phyloP scores from a whole-genome alignment of 2,797 vertebrate species.

The Esox lucius region DNA sequence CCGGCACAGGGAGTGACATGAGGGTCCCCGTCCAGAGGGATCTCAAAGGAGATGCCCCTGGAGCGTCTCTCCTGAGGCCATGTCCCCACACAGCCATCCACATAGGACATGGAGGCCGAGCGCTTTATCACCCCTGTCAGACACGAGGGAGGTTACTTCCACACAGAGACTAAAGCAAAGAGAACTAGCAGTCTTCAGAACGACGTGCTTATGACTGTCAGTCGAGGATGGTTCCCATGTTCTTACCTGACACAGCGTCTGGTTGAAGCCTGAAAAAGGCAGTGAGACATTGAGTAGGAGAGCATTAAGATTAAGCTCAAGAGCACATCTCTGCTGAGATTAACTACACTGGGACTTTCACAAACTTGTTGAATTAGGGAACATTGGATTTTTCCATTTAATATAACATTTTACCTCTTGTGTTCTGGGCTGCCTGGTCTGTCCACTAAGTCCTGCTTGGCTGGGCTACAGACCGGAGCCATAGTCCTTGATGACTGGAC shows the following conservation, averaged over 20 bases:
- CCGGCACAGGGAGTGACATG: constrained; percentile 54
- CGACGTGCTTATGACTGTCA: not conserved
- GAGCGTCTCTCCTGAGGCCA: constrained; percentile 98
- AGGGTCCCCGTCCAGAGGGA: constrained; percentile 89
- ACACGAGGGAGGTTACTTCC: constrained; percentile 28
- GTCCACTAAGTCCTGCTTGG: constrained; percentile 79
- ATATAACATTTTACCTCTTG: not conserved
- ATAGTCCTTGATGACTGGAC: constrained; percentile 65
- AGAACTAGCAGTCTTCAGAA: not conserved
- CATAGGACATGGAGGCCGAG: constrained; percentile 91
- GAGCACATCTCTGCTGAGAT: not conserved
- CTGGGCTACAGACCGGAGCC: constrained; percentile 76
- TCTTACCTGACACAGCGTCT: constrained; percentile 75
- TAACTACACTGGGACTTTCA: not conserved
- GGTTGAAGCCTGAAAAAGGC: constrained; percentile 57
- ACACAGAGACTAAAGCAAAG: not conserved
- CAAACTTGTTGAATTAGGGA: not conserved
- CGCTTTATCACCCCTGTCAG: constrained; percentile 85
- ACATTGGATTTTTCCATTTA: not conserved
- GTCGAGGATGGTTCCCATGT: not conserved
- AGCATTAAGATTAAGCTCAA: constrained; percentile 7
- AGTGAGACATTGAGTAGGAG: constrained; percentile 13
- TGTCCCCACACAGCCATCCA: constrained; percentile 89
- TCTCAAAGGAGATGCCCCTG: constrained; percentile 95
- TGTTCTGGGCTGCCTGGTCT: constrained; percentile 20